Conservation (phyloP, 2,888 invertebrate species). For the Cylindroiulus punctatus region DNA sequence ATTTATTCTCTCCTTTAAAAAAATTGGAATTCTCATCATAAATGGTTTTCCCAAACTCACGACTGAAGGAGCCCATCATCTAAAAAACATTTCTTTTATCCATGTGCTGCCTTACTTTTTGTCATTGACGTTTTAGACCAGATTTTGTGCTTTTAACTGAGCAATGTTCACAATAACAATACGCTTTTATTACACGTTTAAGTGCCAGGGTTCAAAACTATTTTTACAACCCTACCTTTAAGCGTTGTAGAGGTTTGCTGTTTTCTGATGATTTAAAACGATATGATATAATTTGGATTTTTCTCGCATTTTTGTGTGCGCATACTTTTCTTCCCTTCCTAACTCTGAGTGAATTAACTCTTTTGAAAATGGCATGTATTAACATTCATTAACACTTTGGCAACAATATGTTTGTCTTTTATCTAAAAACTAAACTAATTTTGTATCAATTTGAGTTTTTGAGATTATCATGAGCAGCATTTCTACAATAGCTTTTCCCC, state of each 20-base stretch:
- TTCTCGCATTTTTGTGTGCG: constrained; percentile 13
- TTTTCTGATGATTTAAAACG: constrained; percentile 20
- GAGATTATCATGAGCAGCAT: constrained; percentile 21
- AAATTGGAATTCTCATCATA: background rate
- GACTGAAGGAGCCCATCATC: background rate
- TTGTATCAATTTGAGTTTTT: background rate
- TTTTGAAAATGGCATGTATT: background rate
- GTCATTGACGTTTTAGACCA: background rate
- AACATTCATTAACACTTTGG: background rate
- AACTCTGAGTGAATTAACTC: constrained; percentile 10
- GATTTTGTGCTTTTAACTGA: background rate
- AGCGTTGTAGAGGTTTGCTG: constrained; percentile 21
- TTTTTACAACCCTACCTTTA: background rate
- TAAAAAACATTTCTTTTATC: constrained; percentile 17
- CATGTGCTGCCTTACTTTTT: background rate
- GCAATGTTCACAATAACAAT: background rate
- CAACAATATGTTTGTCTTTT: background rate
- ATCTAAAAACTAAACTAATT: constrained; percentile 4
- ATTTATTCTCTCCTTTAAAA: background rate
- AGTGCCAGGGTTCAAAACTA: background rate
- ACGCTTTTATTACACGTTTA: background rate
- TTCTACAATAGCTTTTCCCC: constrained; percentile 30
- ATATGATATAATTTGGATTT: background rate
- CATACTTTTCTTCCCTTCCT: background rate
- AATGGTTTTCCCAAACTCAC: background rate